phyloP scores from a whole-genome alignment of 2,888 invertebrate genomes.

The Cheilosia vulpina region DNA sequence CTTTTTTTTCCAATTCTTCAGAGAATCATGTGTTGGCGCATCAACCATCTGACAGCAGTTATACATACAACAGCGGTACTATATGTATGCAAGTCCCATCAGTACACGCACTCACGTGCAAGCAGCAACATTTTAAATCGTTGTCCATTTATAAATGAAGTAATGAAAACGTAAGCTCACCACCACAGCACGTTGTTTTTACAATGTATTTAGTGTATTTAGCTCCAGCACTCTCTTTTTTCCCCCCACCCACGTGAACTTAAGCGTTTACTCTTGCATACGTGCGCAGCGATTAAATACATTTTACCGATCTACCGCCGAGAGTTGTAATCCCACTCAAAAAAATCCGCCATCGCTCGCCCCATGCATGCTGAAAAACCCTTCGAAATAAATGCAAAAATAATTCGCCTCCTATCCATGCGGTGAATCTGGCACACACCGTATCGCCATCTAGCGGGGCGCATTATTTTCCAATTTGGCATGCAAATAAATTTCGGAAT shows the following conservation, averaged over 20 bases:
- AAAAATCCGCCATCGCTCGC: slow-evolving; percentile 44
- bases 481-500: slow-evolving; percentile 72
- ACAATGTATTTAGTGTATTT: slow-evolving; percentile 56
- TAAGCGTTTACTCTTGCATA: slow-evolving; percentile 36
- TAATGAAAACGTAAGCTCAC: slow-evolving; percentile 41
- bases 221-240: not conserved
- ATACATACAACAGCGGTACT: too few species aligned
- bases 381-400: slow-evolving; percentile 61
- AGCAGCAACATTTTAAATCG: slow-evolving; percentile 30
- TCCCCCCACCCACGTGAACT: slow-evolving; percentile 23
- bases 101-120: too few species aligned
- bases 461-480: slow-evolving; percentile 74
- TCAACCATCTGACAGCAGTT: not conserved
- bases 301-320: slow-evolving; percentile 54
- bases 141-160: not conserved
- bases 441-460: slow-evolving; percentile 65
- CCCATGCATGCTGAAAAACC: slow-evolving; percentile 10
- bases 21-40: not conserved
- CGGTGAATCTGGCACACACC: not conserved
- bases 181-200: slow-evolving; percentile 51
- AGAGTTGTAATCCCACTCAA: slow-evolving; percentile 48
- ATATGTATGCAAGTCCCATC: too few species aligned
- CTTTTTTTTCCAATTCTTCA: not conserved
- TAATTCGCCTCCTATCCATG: slow-evolving; percentile 31
- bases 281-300: slow-evolving; percentile 53